Percentiles rank a stretch among this genome's conserved stretches.
These are phyloP conservation scores for Rhaphigaster nebulosa DNA, from an alignment of 2,888 invertebrate species.

Conservation along the genomic window DNA sequence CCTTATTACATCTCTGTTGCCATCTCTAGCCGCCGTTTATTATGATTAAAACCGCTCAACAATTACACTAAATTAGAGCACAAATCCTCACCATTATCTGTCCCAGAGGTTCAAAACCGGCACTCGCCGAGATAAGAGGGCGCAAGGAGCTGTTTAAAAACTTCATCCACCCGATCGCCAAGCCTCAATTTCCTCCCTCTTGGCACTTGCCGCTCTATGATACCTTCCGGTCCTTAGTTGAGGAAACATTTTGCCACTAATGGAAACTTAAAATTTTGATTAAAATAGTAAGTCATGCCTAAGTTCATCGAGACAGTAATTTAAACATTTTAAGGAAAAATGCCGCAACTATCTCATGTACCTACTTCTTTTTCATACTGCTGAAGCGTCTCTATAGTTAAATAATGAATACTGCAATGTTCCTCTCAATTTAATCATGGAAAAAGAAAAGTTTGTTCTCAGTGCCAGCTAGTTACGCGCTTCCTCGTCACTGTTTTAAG, in stretches of 20 bases:
- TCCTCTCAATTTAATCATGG: not conserved
- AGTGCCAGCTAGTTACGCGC: not conserved
- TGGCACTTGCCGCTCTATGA: constrained; percentile 12
- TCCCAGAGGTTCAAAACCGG: constrained; percentile 24
- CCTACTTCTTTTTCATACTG: not conserved
- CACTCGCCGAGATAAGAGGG: not conserved
- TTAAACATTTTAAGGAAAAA: not conserved
- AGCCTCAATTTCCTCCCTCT: constrained; percentile 43
- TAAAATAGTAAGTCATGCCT: constrained; percentile 25
- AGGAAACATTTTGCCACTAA: constrained; percentile 11
- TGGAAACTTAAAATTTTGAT: constrained; percentile 41
- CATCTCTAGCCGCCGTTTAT: constrained; percentile 41
- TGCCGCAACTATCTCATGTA: not conserved
- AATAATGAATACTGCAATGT: not conserved
- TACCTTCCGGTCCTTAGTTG: not conserved
- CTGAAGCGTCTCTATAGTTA: not conserved
- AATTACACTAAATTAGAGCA: constrained; percentile 51
- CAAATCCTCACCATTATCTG: constrained; percentile 37
- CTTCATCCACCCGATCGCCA: constrained; percentile 27
- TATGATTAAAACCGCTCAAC: constrained; percentile 55
- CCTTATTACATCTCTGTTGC: constrained; percentile 29
- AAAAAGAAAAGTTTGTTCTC: not conserved
- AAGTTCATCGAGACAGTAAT: not conserved
- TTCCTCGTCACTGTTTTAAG: not conserved
- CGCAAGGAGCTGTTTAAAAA: constrained; percentile 27